Conservation (phyloP, 1,140 invertebrate species). For the Nomia melanderi region DNA sequence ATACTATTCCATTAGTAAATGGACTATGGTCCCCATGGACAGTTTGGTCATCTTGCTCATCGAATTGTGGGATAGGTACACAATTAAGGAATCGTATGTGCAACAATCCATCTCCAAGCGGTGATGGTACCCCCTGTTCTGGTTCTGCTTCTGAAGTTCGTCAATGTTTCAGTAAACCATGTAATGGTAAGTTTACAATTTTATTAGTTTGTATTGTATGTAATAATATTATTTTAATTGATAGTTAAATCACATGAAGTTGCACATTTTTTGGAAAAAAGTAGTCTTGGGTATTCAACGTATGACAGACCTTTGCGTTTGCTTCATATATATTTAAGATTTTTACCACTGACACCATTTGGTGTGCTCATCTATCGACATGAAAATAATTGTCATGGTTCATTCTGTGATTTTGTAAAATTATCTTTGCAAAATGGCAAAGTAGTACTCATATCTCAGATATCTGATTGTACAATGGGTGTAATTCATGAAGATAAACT, state of each 20-base stretch:
- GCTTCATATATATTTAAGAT: slow-evolving; percentile 42
- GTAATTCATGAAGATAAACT: slow-evolving; percentile 28
- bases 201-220: not conserved
- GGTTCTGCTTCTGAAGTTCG: slow-evolving; percentile 44
- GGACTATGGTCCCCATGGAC: slow-evolving; percentile 46
- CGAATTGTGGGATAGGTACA: slow-evolving; percentile 41
- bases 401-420: slow-evolving; percentile 33
- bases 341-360: slow-evolving; percentile 34
- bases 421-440: slow-evolving; percentile 39
- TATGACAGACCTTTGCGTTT: slow-evolving; percentile 20
- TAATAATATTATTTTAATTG: not conserved
- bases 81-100: slow-evolving; percentile 48
- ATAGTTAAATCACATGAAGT: slow-evolving; percentile 43
- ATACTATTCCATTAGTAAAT: slow-evolving; percentile 22
- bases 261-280: slow-evolving; percentile 32
- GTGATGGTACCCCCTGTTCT: slow-evolving; percentile 23
- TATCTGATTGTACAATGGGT: slow-evolving; percentile 18
- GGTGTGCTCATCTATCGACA: slow-evolving; percentile 42
- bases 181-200: slow-evolving; percentile 13
- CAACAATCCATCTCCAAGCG: slow-evolving; percentile 47
- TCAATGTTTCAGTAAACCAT: slow-evolving; percentile 44
- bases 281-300: slow-evolving; percentile 29
- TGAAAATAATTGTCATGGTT: slow-evolving; percentile 20
- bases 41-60: slow-evolving; percentile 34
- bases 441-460: slow-evolving; percentile 24